Evolutionary conservation across 2,888 invertebrate genomes (phyloP).

Genomic region (Xanthorhoe spadicearia): DNA sequence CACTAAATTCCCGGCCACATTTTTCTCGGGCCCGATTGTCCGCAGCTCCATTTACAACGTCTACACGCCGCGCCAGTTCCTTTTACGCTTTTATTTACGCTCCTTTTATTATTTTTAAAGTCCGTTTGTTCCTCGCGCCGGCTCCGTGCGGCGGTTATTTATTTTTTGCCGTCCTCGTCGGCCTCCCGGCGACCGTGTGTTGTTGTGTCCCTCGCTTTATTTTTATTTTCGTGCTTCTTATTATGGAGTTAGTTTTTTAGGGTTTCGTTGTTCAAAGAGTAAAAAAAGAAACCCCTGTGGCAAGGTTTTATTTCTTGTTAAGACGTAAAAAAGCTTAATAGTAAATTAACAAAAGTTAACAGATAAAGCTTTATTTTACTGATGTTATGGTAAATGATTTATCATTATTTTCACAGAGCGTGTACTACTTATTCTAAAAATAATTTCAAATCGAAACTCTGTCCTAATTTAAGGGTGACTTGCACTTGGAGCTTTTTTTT

Average conservation of each 20-base stretch:
- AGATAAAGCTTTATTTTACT: too few relatives aligned
- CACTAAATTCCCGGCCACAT: constrained; percentile 82
- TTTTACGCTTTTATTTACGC: constrained; percentile 85
- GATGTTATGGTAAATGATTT: background rate
- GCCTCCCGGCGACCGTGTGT: constrained; percentile 85
- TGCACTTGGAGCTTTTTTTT: constrained; percentile 52
- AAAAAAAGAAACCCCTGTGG: background rate
- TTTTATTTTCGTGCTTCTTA: constrained; percentile 85
- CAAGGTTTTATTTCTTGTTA: background rate
- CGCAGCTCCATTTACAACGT: constrained; percentile 84
- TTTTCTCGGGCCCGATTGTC: constrained; percentile 81
- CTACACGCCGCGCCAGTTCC: constrained; percentile 83
- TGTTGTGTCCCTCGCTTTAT: constrained; percentile 83
- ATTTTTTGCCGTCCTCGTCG: constrained; percentile 76
- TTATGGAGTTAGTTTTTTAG: constrained; percentile 77
- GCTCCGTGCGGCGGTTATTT: constrained; percentile 81
- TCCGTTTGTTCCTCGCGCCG: constrained; percentile 84
- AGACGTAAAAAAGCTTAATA: background rate
- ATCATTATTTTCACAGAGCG: background rate
- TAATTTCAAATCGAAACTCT: background rate
- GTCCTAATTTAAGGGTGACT: background rate
- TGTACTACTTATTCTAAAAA: background rate
- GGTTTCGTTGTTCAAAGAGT: constrained; percentile 9
- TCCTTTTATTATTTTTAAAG: constrained; percentile 84
- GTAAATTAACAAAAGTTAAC: background rate